A percentile compares a stretch with the other conserved stretches of the same genome.
These are phyloP conservation scores for Scaptomyza flava DNA, from an alignment of 2,888 invertebrate species.

Conservation along the genomic window DNA sequence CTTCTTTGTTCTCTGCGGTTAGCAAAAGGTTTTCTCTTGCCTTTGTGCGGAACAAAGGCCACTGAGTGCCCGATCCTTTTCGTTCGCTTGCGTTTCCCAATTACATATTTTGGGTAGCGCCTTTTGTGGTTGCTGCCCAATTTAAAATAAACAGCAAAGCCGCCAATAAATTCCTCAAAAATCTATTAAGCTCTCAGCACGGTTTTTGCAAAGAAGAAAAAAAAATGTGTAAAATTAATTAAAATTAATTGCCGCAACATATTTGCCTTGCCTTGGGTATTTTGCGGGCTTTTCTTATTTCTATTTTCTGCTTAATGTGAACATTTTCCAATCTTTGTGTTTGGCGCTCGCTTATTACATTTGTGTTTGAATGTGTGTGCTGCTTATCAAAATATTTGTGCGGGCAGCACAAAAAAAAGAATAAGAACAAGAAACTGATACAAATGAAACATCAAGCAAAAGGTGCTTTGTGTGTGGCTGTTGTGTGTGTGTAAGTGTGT, in stretches of 20 bases:
- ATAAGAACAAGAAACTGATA: constrained; percentile 21
- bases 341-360: constrained; percentile 41
- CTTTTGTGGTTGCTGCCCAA: constrained; percentile 56
- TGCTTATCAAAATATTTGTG: constrained; percentile 55
- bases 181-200: constrained; percentile 46
- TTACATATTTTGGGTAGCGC: constrained; percentile 53
- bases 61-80: constrained; percentile 19
- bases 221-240: constrained; percentile 68
- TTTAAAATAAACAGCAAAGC: constrained; percentile 55
- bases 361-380: constrained; percentile 13
- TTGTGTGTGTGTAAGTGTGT: not conserved
- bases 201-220: constrained; percentile 6
- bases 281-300: constrained; percentile 20
- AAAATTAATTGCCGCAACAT: constrained; percentile 75
- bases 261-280: constrained; percentile 57
- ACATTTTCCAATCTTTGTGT: constrained; percentile 44
- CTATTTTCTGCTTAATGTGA: constrained; percentile 14
- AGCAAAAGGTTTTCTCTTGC: constrained; percentile 32
- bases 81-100: constrained; percentile 49
- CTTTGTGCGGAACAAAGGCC: constrained; percentile 21
- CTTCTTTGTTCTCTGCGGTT: constrained; percentile 5
- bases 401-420: constrained; percentile 22
- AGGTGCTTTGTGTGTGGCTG: constrained; percentile 10
- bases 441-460: constrained; percentile 30
- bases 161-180: constrained; percentile 58